Percentiles rank a stretch among this genome's conserved stretches.
Evolutionary conservation across 2,888 invertebrate species (phyloP).

Genomic region (Priocnemis perturbator): DNA sequence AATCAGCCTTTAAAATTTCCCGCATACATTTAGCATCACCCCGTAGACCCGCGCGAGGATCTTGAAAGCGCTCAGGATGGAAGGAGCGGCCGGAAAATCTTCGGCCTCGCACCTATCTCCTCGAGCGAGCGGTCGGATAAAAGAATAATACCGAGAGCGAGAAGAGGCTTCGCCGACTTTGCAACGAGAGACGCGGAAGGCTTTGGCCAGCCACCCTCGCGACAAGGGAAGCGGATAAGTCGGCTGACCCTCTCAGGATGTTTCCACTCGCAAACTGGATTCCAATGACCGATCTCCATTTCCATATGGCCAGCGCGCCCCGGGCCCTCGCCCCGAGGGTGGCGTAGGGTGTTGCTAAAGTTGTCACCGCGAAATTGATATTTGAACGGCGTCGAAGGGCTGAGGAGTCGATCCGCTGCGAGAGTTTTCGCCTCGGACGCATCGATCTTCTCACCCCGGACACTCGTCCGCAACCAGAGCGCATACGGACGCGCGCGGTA

Average conservation of each 20-base stretch:
- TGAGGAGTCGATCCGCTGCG: too few species aligned
- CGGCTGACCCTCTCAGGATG: conserved; percentile 70
- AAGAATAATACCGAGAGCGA: conserved; percentile 67
- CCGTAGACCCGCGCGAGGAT: conserved; percentile 5
- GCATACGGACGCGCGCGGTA: too few species aligned
- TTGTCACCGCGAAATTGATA: conserved; percentile 71
- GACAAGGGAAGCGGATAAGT: conserved; percentile 37
- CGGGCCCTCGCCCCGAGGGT: conserved; percentile 17
- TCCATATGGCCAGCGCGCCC: conserved; percentile 62
- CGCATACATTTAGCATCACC: background rate
- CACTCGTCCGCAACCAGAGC: too few species aligned
- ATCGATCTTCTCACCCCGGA: too few species aligned
- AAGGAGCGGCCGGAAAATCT: background rate
- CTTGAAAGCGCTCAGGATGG: background rate
- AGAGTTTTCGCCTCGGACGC: too few species aligned
- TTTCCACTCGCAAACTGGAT: conserved; percentile 73
- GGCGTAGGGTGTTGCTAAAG: conserved; percentile 54
- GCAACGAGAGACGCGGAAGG: conserved; percentile 43
- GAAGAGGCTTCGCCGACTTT: conserved; percentile 63
- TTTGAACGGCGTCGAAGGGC: conserved; percentile 55
- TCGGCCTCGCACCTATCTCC: conserved; percentile 23
- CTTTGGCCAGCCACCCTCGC: conserved; percentile 15
- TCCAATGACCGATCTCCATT: conserved; percentile 72
- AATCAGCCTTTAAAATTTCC: conserved; percentile 44
- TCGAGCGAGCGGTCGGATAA: conserved; percentile 54